A percentile compares a stretch with the other conserved stretches of the same genome.
These are phyloP conservation scores for Sebastiscus albofasciatus DNA, from an alignment of 2,797 vertebrate genomes.

Conservation along the genomic window DNA sequence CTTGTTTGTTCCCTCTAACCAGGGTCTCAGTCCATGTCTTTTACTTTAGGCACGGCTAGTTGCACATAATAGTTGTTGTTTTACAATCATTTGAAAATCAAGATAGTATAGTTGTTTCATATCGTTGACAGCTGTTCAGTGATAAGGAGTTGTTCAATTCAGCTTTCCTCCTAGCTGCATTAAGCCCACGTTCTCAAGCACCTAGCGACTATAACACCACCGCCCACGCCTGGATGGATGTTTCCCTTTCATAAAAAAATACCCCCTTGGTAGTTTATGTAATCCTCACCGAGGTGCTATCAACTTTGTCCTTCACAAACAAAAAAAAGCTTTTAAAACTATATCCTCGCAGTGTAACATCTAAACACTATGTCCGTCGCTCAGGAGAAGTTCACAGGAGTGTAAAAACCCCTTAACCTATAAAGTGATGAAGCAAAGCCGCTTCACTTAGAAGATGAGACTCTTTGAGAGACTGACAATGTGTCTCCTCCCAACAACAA, in stretches of 20 bases:
- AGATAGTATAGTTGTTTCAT: background rate
- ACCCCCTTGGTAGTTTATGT: background rate
- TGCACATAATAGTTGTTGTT: background rate
- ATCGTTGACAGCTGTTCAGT: background rate
- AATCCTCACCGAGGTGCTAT: slow-evolving; percentile 3
- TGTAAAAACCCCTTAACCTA: background rate
- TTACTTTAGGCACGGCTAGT: background rate
- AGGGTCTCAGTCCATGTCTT: background rate
- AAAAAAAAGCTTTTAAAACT: slow-evolving; percentile 5
- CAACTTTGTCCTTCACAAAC: slow-evolving; percentile 33
- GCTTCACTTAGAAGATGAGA: slow-evolving; percentile 37
- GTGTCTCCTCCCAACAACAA: background rate
- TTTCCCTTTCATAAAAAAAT: slow-evolving; percentile 22
- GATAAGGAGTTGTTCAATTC: background rate
- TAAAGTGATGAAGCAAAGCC: slow-evolving; percentile 23
- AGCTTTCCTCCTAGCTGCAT: background rate
- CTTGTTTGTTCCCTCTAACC: background rate
- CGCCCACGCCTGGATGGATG: slow-evolving; percentile 2
- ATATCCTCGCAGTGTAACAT: background rate
- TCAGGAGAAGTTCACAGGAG: slow-evolving; percentile 27
- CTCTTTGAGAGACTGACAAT: slow-evolving; percentile 15
- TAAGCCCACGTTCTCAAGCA: background rate
- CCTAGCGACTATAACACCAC: background rate
- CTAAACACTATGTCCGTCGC: background rate
- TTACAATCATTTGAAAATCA: background rate